A percentile compares a stretch with the other conserved stretches of the same genome.
phyloP scores from a whole-genome alignment of 2,113 vertebrate species.

The Phycodurus eques region DNA sequence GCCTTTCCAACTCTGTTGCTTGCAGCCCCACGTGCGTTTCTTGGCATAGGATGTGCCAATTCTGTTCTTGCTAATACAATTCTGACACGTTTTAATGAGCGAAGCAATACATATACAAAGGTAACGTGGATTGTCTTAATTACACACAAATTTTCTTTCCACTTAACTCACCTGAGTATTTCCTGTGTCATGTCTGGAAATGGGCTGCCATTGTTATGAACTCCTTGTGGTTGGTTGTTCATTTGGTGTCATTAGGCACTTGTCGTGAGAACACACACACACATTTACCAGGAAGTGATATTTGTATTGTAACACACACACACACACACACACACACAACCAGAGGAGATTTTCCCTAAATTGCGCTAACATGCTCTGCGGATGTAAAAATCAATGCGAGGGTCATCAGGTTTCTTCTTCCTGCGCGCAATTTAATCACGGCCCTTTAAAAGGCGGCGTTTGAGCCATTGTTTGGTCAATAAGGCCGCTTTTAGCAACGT shows the following conservation, averaged over 20 bases:
- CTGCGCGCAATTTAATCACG: constrained; percentile 9
- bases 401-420: constrained; percentile 13
- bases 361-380: not conserved
- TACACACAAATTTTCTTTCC: not conserved
- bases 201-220: not conserved
- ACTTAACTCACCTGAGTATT: not conserved
- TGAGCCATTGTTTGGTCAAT: constrained; percentile 10
- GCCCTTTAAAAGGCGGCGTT: constrained; percentile 12
- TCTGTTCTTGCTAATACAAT: not conserved
- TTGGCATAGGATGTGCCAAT: no score
- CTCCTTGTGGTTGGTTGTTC: not conserved
- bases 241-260: not conserved
- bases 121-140: not conserved
- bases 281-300: not conserved
- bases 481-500: constrained; percentile 12
- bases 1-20: no score
- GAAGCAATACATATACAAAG: not conserved
- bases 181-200: not conserved
- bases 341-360: constrained; percentile 3
- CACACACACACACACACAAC: not conserved
- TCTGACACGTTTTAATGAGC: not conserved
- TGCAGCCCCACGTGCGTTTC: no score
- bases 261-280: not conserved
- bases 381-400: constrained; percentile 9
- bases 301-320: not conserved